A percentile compares a stretch with the other conserved stretches of the same genome.
phyloP scores from a whole-genome alignment of 2,888 invertebrate species.

The Dryobota labecula region DNA sequence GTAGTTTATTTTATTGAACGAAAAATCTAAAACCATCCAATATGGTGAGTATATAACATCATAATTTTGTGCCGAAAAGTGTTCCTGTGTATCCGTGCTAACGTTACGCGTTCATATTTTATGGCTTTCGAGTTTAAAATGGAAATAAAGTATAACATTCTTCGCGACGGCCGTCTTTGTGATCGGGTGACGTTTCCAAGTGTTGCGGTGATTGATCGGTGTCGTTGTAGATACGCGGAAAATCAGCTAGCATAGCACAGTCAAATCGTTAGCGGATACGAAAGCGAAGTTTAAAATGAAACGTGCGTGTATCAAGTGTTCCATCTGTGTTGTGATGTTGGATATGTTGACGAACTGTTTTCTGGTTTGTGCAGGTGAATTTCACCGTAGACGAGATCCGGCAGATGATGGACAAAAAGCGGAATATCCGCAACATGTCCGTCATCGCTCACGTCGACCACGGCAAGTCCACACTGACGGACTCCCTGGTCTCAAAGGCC shows the following conservation, averaged over 20 bases:
- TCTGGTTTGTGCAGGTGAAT: constrained; percentile 96
- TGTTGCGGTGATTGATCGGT: constrained; percentile 77
- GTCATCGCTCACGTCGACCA: constrained; percentile 99
- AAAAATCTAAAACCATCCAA: constrained; percentile 96
- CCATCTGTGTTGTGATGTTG: constrained; percentile 80
- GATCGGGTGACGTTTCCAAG: constrained; percentile 87
- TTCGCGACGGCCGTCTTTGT: constrained; percentile 81
- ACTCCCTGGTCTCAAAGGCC: constrained; percentile 99
- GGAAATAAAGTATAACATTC: constrained; percentile 68
- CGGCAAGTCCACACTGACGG: constrained; percentile 99
- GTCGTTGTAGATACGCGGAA: constrained; percentile 62
- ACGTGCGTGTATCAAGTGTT: constrained; percentile 79
- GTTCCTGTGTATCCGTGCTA: constrained; percentile 74
- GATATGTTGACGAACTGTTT: constrained; percentile 79
- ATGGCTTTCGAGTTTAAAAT: constrained; percentile 68
- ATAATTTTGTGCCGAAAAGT: constrained; percentile 78
- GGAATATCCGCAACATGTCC: constrained; percentile 99
- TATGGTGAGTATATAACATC: constrained; percentile 92
- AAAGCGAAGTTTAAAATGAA: constrained; percentile 67
- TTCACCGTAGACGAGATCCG: constrained; percentile 99
- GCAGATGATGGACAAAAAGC: constrained; percentile 99
- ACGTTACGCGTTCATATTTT: constrained; percentile 80
- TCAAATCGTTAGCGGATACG: neutral
- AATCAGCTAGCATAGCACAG: constrained; percentile 30
- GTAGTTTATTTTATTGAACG: constrained; percentile 92